Conservation (phyloP, 2,888 invertebrate species). For the Sycophila texana region DNA sequence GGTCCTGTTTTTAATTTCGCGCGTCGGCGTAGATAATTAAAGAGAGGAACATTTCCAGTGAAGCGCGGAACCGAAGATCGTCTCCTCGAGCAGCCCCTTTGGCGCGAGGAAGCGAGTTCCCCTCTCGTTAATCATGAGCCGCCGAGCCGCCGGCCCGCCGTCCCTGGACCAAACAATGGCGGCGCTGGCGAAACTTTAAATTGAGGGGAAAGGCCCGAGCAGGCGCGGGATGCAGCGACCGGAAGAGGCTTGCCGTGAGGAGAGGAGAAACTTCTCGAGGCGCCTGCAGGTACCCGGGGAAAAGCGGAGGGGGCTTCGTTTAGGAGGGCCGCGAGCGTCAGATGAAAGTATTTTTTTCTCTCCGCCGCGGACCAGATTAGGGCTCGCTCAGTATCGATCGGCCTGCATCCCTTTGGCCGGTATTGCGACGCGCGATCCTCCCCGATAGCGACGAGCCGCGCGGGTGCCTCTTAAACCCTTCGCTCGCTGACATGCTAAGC, state of each 20-base stretch:
- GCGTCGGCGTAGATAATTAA: neutral
- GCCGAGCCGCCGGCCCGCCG: neutral
- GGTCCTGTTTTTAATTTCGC: too few relatives aligned
- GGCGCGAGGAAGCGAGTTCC: neutral
- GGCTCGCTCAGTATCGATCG: constrained; percentile 41
- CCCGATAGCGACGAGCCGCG: neutral
- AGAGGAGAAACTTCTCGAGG: neutral
- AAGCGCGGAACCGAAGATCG: too few relatives aligned
- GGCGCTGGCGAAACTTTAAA: constrained; percentile 13
- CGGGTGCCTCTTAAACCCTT: constrained; percentile 8
- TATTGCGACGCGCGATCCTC: neutral
- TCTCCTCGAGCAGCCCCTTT: too few relatives aligned
- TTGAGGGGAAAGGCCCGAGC: constrained; percentile 9
- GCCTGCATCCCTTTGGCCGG: constrained; percentile 12
- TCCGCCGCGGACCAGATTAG: constrained; percentile 20
- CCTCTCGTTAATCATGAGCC: constrained; percentile 8
- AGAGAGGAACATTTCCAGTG: too few relatives aligned
- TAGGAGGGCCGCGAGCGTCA: too few relatives aligned
- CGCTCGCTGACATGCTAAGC: neutral
- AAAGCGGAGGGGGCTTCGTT: neutral
- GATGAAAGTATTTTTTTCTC: constrained; percentile 16
- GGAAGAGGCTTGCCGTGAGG: constrained; percentile 7
- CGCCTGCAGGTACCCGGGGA: constrained; percentile 2
- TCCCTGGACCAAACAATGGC: neutral
- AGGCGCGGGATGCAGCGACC: neutral